phyloP scores from a whole-genome alignment of 2,113 vertebrate genomes.

The Orycteropus afer region DNA sequence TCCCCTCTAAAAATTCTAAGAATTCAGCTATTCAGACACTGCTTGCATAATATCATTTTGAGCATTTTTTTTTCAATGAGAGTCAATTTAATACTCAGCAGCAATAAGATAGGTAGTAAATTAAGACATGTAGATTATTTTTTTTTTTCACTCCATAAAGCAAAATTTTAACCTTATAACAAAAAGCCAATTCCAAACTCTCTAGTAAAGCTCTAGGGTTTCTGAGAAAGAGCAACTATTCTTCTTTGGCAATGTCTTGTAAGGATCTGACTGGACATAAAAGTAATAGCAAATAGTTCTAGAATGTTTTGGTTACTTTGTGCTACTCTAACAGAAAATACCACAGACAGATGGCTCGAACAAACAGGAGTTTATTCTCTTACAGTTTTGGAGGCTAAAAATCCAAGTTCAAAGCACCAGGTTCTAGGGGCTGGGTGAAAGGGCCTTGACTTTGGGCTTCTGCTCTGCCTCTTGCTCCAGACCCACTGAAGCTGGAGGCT shows the following conservation, averaged over 20 bases:
- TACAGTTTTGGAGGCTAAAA: too few species aligned
- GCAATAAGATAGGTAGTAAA: background rate
- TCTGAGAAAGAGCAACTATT: background rate
- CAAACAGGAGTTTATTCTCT: too few species aligned
- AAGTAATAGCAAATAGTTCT: background rate
- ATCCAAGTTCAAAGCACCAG: too few species aligned
- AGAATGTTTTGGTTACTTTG: too few species aligned
- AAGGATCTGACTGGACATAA: background rate
- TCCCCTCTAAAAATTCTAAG: background rate
- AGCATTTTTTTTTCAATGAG: background rate
- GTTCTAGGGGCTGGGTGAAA: too few species aligned
- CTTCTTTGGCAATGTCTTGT: background rate
- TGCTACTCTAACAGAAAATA: background rate
- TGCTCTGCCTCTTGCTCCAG: too few species aligned
- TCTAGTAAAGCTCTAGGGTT: background rate
- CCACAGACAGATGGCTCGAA: too few species aligned
- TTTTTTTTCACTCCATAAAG: background rate
- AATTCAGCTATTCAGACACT: background rate
- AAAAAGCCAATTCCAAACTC: background rate
- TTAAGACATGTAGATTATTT: fast-evolving
- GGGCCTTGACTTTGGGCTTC: too few species aligned
- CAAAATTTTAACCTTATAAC: background rate
- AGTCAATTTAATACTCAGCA: background rate
- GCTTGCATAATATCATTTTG: background rate
- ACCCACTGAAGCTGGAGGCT: too few species aligned